A percentile compares a stretch with the other conserved stretches of the same genome.
Evolutionary conservation across 2,113 vertebrate genomes (phyloP).

Genomic region (Pteruthius melanotis): DNA sequence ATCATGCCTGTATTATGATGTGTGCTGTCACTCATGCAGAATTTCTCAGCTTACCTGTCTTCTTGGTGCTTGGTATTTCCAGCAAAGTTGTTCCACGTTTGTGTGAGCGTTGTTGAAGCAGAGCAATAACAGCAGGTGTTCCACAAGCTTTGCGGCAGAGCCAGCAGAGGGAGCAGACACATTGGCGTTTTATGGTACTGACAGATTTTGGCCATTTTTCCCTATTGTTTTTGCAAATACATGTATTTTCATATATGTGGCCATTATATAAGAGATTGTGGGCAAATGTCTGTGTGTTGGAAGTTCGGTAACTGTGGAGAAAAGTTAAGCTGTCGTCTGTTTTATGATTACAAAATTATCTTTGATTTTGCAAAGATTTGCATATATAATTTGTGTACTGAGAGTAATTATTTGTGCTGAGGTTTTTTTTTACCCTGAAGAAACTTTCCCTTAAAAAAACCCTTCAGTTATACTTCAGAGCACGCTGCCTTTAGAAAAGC

Average conservation of each 20-base stretch:
- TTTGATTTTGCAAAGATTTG: not conserved
- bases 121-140: not conserved
- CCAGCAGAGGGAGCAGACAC: conserved; percentile 72
- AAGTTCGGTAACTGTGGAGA: not conserved
- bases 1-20: not conserved
- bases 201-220: not conserved
- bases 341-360: not conserved
- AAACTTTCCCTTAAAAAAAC: not conserved
- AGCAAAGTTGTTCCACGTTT: not conserved
- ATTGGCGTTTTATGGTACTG: not conserved
- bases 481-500: not conserved
- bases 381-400: not conserved
- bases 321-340: not conserved
- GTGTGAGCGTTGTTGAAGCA: not conserved
- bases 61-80: not conserved
- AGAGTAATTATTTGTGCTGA: not conserved
- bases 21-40: not conserved
- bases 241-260: not conserved
- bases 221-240: not conserved
- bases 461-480: not conserved
- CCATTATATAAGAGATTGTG: not conserved
- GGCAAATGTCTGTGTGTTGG: not conserved
- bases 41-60: not conserved
- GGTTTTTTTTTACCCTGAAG: not conserved
- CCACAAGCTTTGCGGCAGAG: conserved; percentile 7